These are phyloP conservation scores for Sylvilagus bachmani DNA, from an alignment of 2,113 vertebrate species.

Conservation along the genomic window DNA sequence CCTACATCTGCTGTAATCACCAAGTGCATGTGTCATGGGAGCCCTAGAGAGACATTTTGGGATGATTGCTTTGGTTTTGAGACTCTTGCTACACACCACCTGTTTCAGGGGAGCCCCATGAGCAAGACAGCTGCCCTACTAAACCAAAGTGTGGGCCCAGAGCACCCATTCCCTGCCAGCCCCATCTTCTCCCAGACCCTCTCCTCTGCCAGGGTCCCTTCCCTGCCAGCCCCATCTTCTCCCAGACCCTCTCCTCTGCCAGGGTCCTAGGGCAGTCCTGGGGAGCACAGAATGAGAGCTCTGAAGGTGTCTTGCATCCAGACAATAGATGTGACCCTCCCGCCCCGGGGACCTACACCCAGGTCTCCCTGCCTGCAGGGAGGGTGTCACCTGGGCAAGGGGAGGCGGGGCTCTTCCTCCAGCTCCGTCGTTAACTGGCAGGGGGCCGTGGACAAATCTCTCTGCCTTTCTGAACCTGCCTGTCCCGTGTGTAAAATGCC, in stretches of 20 bases:
- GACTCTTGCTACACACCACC: neutral
- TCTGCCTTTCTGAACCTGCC: neutral
- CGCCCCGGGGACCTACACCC: neutral
- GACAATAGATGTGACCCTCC: neutral
- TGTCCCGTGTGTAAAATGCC: neutral
- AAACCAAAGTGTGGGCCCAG: neutral
- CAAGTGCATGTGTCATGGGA: neutral
- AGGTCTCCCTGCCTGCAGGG: neutral
- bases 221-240: neutral
- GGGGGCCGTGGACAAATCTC: neutral
- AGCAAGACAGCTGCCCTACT: neutral
- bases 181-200: neutral
- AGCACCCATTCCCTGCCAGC: neutral
- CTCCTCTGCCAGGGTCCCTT: neutral
- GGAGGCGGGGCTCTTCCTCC: too few species aligned
- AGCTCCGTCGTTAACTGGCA: neutral
- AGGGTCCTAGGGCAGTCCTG: too few species aligned
- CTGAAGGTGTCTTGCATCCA: neutral
- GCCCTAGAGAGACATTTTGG: neutral
- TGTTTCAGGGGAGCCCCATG: neutral
- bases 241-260: neutral
- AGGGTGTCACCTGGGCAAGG: neutral
- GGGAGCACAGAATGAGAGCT: neutral
- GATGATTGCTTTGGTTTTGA: neutral
- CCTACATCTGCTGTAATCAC: neutral